Base-by-base conservation (phyloP, 2,113 vertebrate genomes). In the Rutilus rutilus region DNA sequence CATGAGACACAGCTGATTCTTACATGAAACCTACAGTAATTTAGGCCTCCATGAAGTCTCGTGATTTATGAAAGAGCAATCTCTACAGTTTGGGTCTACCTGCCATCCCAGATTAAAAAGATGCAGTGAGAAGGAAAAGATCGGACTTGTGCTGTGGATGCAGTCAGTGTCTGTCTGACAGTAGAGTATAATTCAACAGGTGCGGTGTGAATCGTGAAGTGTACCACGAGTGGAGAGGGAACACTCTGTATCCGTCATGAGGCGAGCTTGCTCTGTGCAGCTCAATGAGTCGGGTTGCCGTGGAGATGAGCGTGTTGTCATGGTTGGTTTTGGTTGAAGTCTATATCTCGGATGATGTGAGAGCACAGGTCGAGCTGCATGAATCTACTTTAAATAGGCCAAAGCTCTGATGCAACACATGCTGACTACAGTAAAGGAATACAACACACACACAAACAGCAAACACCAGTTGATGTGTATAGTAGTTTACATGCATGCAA, bases 211-310 rank as follows among this genome's bases (percentile, higher is more conserved):
- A 36, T 27, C 14, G 27, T 65, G 23, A 75, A 36, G 10, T 5
- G 42, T 19, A 39, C 33, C 39, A 60, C 59, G 45, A 87, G 74
- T 33, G 39, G 33, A 65, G 78, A 88, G 73, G 87, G 85, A 87
- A 88, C 87, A 88, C 83, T 83, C 27, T 79, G 85, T 85, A 87
- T 84, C 80, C 52, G 69, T 86, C 75, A 77, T 86, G 83, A 87
- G 79, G 77, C 27, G 10, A 50, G 47, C 73, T 9, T 36, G 74
- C 86, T 86, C 86, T 85, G 65, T 83, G 82, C 30, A 19, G 69
- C 73, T 90, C 76, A 73, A 52, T 62, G 71, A 84, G 79, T 80
- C 2, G 23, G 60, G 87, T 90, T 90, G 80, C 87, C 83, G 85
- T 90, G 79, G 90, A 30, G 79, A 89, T 60, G 17, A 59, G 74